A percentile compares a stretch with the other conserved stretches of the same genome.
Evolutionary conservation across 2,888 invertebrate species (phyloP).

Genomic region (Endotricha flammealis): DNA sequence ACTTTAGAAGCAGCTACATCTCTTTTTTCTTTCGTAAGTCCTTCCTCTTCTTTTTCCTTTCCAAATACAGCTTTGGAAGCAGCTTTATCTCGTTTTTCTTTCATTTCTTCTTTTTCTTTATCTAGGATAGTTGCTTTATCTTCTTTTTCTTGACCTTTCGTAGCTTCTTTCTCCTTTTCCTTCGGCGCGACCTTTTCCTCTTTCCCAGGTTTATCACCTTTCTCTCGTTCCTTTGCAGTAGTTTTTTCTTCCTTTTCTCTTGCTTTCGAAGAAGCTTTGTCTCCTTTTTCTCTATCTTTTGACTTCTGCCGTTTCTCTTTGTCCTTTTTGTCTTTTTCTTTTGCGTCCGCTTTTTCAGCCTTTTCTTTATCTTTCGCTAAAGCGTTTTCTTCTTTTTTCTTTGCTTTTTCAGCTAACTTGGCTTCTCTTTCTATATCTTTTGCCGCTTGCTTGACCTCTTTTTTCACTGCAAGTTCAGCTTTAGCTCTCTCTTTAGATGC

Average conservation of each 20-base stretch:
- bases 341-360: slow-evolving; percentile 6
- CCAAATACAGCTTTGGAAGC: too few species aligned
- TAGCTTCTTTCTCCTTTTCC: slow-evolving; percentile 14
- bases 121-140: slow-evolving; percentile 1
- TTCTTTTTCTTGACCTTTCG: not conserved
- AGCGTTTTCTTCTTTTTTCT: not conserved
- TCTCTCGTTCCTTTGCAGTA: slow-evolving; percentile 16
- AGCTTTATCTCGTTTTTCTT: too few species aligned
- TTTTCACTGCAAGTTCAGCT: slow-evolving; percentile 6
- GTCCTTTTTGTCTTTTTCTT: too few species aligned
- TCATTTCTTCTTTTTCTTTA: slow-evolving; percentile 11
- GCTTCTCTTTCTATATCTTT: slow-evolving; percentile 14
- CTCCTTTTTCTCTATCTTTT: slow-evolving; percentile 9
- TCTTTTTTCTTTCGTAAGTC: too few species aligned
- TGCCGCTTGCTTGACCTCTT: slow-evolving; percentile 8
- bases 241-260: slow-evolving; percentile 9
- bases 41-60: too few species aligned
- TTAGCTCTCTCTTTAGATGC: slow-evolving; percentile 11
- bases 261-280: slow-evolving; percentile 6
- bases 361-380: slow-evolving; percentile 8
- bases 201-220: slow-evolving; percentile 12
- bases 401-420: too few species aligned
- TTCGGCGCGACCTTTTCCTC: slow-evolving; percentile 9
- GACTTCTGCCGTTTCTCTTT: too few species aligned
- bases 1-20: too few species aligned